phyloP scores from a whole-genome alignment of 2,888 invertebrate genomes.

The Hypercompe scribonia region DNA sequence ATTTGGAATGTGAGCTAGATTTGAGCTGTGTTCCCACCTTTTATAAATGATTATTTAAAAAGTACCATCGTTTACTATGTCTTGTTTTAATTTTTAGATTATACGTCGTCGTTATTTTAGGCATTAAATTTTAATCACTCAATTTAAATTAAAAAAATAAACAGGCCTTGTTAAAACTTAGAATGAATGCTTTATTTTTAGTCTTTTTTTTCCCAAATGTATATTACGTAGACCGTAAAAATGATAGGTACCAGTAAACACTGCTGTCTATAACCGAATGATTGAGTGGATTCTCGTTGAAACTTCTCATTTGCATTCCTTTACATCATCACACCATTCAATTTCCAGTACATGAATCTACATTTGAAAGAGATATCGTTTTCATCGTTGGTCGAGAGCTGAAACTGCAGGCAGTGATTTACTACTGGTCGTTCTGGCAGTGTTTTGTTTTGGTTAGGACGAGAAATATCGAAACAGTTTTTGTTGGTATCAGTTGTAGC shows the following conservation, averaged over 20 bases:
- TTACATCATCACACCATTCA: slow-evolving; percentile 4
- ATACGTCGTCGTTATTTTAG: too few relatives aligned
- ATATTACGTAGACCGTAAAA: background rate
- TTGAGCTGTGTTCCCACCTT: too few relatives aligned
- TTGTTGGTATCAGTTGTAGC: background rate
- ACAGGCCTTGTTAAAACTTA: too few relatives aligned
- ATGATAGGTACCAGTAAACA: background rate
- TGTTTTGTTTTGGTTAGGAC: background rate
- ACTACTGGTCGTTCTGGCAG: background rate
- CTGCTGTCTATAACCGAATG: background rate
- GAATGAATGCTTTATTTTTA: background rate
- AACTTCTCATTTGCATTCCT: slow-evolving; percentile 15
- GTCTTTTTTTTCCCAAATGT: too few relatives aligned
- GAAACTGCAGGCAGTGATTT: background rate
- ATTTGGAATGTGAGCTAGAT: too few relatives aligned
- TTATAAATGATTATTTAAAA: too few relatives aligned
- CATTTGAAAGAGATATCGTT: background rate
- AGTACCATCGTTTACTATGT: too few relatives aligned
- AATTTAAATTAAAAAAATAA: too few relatives aligned
- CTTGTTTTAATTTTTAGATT: too few relatives aligned
- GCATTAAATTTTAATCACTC: too few relatives aligned
- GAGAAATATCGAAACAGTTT: background rate
- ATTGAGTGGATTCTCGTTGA: background rate
- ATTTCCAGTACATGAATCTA: slow-evolving; percentile 9
- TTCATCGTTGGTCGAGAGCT: background rate